Base-by-base conservation (phyloP, 2,797 vertebrate species). In the Mormyrus hasselquistii region DNA sequence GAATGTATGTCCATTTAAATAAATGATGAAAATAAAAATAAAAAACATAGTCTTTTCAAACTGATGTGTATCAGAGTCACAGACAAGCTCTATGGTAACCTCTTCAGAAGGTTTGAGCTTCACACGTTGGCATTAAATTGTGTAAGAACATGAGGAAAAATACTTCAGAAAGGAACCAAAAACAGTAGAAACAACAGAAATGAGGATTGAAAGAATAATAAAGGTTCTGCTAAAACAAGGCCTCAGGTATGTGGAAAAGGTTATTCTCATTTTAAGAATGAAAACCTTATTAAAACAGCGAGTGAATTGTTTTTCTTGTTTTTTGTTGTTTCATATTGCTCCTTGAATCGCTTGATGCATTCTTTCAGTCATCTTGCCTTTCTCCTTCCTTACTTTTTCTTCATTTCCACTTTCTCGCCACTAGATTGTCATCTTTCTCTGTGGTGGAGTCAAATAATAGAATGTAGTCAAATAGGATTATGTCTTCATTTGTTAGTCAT, bases 391-490 rank as follows among this genome's bases (percentile, higher is more conserved):
- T 65, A 19, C 41, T n/a, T 14, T 65, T 59, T 25, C 19, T 87
- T 92, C 88, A 93, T 90, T 93, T 88, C 93, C 92, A 94, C 90
- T 91, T 94, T 88, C 93, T 94, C 59, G 91, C 83, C 87, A 93
- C 92, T 89, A 93, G 90, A 90, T 93, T 94, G 10, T 93, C 91
- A 49, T 94, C 93, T 92, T 86, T 92, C 87, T 87, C 93, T 94
- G 90, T 87, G 69, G 22, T 34, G 47, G 86, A 55, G 79, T 16
- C 50, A 57, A 5, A 16, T 76, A 34, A 76, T 34, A 82, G 76
- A 25, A 29, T 29, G 84, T 5, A 86, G 49, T 52, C 84, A 86
- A 34, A 52, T 7, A 86, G 83, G 50, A 52, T 34, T 34, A 52
- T 38, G 6, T 44, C 16, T 82, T n/a, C 19, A 47, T 41, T 82